Evolutionary conservation across 2,113 vertebrate genomes (phyloP).

Genomic region (Chloropsis cyanopogon): DNA sequence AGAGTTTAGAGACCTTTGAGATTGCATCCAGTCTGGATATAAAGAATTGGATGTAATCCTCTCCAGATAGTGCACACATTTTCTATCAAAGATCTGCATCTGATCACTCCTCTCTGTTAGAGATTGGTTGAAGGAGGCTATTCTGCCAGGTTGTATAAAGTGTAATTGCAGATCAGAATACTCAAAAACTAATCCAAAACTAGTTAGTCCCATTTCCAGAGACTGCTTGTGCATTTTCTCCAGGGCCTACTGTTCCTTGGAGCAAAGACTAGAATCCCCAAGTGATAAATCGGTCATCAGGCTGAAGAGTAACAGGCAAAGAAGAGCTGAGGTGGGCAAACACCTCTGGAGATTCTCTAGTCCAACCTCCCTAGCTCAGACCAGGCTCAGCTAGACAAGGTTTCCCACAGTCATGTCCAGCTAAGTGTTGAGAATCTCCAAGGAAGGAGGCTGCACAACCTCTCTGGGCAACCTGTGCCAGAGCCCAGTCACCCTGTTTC

Average conservation of each 20-base stretch:
- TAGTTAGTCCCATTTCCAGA: neutral
- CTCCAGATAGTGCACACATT: neutral
- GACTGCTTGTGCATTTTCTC: neutral
- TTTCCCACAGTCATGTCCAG: neutral
- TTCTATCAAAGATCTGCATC: neutral
- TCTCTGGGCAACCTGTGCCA: neutral
- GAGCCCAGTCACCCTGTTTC: neutral
- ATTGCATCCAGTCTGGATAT: neutral
- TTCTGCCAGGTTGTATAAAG: neutral
- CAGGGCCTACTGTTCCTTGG: neutral
- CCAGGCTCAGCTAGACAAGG: neutral
- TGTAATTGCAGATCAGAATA: neutral
- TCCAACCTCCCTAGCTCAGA: neutral
- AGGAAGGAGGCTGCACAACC: neutral
- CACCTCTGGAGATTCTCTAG: neutral
- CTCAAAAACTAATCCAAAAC: neutral
- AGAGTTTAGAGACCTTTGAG: neutral
- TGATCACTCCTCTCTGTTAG: neutral
- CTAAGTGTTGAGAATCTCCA: neutral
- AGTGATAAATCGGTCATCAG: neutral
- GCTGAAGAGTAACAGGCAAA: neutral
- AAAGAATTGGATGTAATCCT: neutral
- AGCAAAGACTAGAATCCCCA: neutral
- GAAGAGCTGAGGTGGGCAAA: neutral
- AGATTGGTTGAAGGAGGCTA: neutral